Base-by-base conservation (phyloP, 2,888 invertebrate genomes). In the Oscheius sp. region DNA sequence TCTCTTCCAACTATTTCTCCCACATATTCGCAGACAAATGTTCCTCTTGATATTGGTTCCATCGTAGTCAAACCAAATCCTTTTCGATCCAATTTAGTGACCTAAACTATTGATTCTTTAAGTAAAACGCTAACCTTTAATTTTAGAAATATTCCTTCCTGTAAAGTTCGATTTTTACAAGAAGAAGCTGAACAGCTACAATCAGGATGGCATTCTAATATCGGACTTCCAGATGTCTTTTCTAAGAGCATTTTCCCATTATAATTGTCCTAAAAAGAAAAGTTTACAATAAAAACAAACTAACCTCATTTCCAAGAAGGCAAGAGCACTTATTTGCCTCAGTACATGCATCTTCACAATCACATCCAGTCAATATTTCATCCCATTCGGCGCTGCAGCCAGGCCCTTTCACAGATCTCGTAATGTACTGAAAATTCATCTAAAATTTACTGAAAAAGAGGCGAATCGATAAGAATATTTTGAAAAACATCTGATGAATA, bases 11-110 rank as follows among this genome's bases (percentile, higher is more conserved):
- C 74, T n/a, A 75, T 57, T 63, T 83, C 78, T 8, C 75, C 74
- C 10, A 72, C 74, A 50, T 75, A 78, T 42, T 84, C 82, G 45
- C 79, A 78, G 17, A 84, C 76, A 61, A 84, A 83, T 34, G 73
- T 70, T 1, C 74, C 74, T 6, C 55, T 3, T 23, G 39, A n/a
- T 4, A 84, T 80, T 4, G 46, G 8, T 34, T 84, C 80, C 1
- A 20, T n/a, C 0, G 80, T 68, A 25, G 64, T 57, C 10, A 80
- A 66, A 2, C 80, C 81, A 48, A 52, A 48, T 1, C 83, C 82
- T 70, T 82, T 83, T 4, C 52, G 39, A 12, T 45, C 61, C 10
- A 69, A 57, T 8, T 42, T 55, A 55, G 70, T 69, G 34, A 76
- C 63, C 75, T 73, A 33, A 23, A 53, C 6, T 31, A 34, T 17